Evolutionary conservation across 2,888 invertebrate genomes (phyloP).

Genomic region (Hymenopus coronatus): DNA sequence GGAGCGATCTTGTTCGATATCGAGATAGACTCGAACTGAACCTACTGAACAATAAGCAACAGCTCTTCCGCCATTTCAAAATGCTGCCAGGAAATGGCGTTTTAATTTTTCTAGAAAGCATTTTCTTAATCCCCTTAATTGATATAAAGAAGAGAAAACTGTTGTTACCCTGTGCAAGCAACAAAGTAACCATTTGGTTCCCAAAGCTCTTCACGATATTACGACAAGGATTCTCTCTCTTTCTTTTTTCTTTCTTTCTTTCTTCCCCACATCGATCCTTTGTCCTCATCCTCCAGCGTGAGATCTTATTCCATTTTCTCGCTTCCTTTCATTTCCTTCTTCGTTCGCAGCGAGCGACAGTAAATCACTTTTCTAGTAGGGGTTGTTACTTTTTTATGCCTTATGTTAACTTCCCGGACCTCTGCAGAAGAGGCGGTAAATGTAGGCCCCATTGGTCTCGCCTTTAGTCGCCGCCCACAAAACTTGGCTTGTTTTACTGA

Average conservation of each 20-base stretch:
- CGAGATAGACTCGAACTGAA: no score
- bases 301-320: neutral
- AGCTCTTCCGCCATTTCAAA: no score
- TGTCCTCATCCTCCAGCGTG: neutral
- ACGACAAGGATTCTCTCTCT: neutral
- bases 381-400: neutral
- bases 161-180: neutral
- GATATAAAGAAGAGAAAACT: neutral
- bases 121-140: neutral
- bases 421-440: neutral
- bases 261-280: neutral
- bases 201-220: neutral
- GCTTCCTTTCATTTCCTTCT: neutral
- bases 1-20: no score
- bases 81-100: neutral
- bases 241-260: neutral
- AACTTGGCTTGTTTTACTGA: neutral
- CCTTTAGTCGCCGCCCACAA: neutral
- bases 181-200: neutral
- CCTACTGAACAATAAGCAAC: no score
- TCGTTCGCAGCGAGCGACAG: neutral
- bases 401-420: neutral
- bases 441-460: neutral
- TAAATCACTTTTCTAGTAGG: neutral
- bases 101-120: neutral